Base-by-base conservation (phyloP, 2,888 invertebrate genomes). In the Apamea sordens region DNA sequence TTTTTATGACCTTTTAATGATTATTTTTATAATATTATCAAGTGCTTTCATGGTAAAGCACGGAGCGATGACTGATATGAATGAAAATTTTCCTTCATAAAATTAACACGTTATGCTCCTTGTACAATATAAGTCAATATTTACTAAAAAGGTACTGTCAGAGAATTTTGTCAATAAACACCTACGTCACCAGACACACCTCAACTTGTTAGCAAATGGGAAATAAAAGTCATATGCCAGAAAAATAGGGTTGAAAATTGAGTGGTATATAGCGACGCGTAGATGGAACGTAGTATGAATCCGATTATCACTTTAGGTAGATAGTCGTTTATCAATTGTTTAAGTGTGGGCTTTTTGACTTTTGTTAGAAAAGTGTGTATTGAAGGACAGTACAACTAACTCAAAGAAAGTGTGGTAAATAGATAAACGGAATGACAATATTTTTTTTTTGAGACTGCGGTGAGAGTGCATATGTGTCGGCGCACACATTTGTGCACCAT, bases 131-230 rank as follows among this genome's bases (percentile, higher is more conserved):
- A 6, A 2, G 59, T 69, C 50, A 82, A 77, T 85, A 75, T 85
- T 85, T 70, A 84, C 80, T 61, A 50, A 73, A 36, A 56, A 71
- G 56, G 70, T 61, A 84, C 69, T 63, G 64, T 53, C 41, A 64
- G 6, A 44, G 44, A 71, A 61, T 74, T 53, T 61, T 53, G 85
- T 85, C 80, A 77, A 76, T 83, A 75, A n/a, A 7, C 59, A 21
- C 8, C 24, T n/a, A 83, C 80, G 80, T 70, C 84, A 83, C 13
- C 24, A n/a, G 73, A 70, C 72, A 67, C 80, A 68, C 86, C 82
- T 82, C 70, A 53, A 71, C 76, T 70, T 53, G 10, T 44, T 18
- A 6, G 61, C 41, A n/a, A 64, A 72, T 44, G 6, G 18, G 15
- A 32, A 44, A 63, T 50, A 28, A 50, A 15, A 53, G 15, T n/a